Conservation (phyloP, 2,797 vertebrate genomes). For the Morus bassanus region DNA sequence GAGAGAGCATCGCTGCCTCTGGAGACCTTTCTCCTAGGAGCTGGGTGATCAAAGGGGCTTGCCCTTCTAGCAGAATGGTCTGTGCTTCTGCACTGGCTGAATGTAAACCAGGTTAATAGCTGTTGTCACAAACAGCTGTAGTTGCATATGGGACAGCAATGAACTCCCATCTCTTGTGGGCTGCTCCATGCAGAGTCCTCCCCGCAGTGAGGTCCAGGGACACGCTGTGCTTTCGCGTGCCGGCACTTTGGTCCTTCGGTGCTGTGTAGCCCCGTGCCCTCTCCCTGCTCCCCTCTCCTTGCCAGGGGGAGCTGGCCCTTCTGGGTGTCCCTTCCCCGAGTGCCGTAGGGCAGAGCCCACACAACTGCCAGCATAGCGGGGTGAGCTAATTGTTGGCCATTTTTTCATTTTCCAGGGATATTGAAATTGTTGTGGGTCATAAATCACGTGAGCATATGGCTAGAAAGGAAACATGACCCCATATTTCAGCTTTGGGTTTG, state of each 20-base stretch:
- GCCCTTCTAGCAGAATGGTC: not conserved
- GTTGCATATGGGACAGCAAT: not conserved
- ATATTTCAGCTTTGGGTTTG: not conserved
- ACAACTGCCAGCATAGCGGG: not conserved
- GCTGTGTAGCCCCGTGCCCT: rapidly evolving
- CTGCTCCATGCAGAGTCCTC: rapidly evolving
- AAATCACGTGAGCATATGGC: not conserved
- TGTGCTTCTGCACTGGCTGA: not conserved
- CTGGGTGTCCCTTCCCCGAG: not conserved
- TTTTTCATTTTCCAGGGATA: not conserved
- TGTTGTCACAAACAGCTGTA: not conserved
- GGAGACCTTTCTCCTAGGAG: not conserved
- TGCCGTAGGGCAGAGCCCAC: not conserved
- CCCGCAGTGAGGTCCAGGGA: not conserved
- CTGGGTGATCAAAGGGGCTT: rapidly evolving
- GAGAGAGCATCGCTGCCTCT: not conserved
- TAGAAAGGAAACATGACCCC: not conserved
- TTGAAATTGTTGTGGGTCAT: not conserved
- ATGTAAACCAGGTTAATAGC: not conserved
- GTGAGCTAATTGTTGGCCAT: not conserved
- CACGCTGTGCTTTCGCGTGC: not conserved
- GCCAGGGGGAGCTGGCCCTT: not conserved
- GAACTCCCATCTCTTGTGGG: not conserved
- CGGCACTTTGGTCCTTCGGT: not conserved
- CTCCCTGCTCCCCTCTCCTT: not conserved